Conservation (phyloP, 2,797 vertebrate genomes). For the Erethizon dorsatum region DNA sequence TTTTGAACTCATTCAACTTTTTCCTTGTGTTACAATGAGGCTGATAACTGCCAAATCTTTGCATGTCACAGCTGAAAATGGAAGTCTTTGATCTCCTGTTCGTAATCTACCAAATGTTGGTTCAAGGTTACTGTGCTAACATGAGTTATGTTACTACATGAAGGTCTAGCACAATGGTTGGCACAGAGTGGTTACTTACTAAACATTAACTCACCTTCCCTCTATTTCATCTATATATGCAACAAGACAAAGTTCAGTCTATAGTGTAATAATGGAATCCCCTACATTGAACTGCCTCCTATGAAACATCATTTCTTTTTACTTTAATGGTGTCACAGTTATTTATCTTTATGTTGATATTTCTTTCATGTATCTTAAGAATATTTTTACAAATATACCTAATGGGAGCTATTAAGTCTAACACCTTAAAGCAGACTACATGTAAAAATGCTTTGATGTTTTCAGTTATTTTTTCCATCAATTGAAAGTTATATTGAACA, state of each 20-base stretch:
- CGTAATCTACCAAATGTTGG: neutral
- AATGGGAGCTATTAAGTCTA: neutral
- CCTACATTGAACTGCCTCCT: neutral
- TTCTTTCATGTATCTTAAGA: neutral
- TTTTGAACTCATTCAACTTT: neutral
- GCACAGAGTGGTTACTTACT: neutral
- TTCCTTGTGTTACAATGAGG: neutral
- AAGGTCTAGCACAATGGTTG: neutral
- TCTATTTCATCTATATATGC: neutral
- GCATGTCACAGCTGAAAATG: neutral
- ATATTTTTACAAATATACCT: neutral
- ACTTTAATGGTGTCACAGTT: neutral
- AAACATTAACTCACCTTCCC: neutral
- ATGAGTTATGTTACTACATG: neutral
- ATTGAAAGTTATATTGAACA: neutral
- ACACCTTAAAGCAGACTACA: neutral
- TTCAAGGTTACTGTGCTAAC: neutral
- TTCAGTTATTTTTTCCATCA: neutral
- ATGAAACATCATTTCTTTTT: neutral
- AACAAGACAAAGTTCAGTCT: neutral
- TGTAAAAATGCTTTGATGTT: neutral
- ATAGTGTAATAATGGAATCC: neutral
- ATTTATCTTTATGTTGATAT: neutral
- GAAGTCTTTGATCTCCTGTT: neutral
- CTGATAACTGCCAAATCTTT: neutral